Evolutionary conservation across 1,140 invertebrate genomes (phyloP), one percentile per base, ranked within the genome.

Genomic region (Diachasmimorpha longicaudata): DNA sequence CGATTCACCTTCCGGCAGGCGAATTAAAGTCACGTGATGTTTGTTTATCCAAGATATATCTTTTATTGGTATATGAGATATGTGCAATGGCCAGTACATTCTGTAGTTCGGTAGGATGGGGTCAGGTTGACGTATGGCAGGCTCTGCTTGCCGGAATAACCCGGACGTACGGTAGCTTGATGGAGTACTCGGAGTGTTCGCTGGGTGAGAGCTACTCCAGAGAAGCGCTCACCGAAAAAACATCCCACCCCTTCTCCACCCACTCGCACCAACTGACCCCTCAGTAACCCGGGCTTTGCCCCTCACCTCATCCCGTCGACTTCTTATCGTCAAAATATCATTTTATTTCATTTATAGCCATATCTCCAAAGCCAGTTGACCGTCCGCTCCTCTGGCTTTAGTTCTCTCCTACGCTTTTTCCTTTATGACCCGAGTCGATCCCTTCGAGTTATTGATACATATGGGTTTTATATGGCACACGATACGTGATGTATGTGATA

Each of bases 331-430:
- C 77, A 69, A 86, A 88, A 89, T 89, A 88, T 88, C 87, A 89
- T 88, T 89, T 88, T 88, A 88, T 89, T 88, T 89, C 87, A 88
- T 88, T 88, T 88, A 88, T 88, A 80, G 81, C 80, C 81, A 84
- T 84, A 85, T 84, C 82, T 72, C 70, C 42, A 72, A 70, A 80
- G 77, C 72, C 70, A 67, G 69, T 25, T 19, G 55, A 55, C 8
- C 21, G n/a, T 55, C 63, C 70, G 44, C 67, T 70, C 66, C 25
- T 36, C 44, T 1, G 46, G 55, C 68, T 67, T 71, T 23, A 39
- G n/a, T 63, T 23, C 46, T 52, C 46, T 52, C 39, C 69, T 39
- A 21, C 23, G 52, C 46, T 42, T 37, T 58, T 58, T 67, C 14
- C 6, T 85, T 84, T 82, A 85, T 81, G 78, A 68, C 31, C 31